Conservation (phyloP, 2,888 invertebrate genomes). For the Eristalis intricaria region DNA sequence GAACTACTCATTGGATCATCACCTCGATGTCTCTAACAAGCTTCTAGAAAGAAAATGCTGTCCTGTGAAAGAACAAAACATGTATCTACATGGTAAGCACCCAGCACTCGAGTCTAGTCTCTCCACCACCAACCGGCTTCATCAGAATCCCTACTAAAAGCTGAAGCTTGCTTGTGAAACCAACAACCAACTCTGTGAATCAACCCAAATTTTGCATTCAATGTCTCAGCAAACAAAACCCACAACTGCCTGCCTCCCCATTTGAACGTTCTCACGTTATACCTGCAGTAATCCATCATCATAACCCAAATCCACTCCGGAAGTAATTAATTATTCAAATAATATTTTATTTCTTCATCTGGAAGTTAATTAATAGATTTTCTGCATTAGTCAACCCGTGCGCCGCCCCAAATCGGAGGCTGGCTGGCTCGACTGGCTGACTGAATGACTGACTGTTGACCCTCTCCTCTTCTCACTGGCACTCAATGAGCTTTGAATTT, state of each 20-base stretch:
- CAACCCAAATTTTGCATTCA: neutral
- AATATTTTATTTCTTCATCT: conserved; percentile 37
- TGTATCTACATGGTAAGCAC: no score
- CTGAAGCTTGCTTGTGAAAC: no score
- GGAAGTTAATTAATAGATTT: conserved; percentile 57
- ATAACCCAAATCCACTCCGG: conserved; percentile 42
- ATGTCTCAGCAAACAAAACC: neutral
- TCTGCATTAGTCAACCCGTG: conserved; percentile 30
- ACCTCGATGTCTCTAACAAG: no score
- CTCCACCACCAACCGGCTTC: no score
- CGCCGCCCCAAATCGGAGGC: neutral
- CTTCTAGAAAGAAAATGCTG: no score
- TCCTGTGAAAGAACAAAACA: no score
- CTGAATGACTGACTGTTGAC: conserved; percentile 18
- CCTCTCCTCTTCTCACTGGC: neutral
- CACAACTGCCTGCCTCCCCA: conserved; percentile 12
- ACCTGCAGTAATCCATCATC: conserved; percentile 26
- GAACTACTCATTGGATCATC: no score
- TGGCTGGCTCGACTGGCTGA: no score
- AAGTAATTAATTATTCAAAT: conserved; percentile 62
- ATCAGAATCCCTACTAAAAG: no score
- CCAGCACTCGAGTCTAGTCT: no score
- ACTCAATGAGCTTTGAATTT: conserved; percentile 4
- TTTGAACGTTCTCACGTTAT: neutral
- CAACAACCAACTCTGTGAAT: no score